Evolutionary conservation across 2,797 vertebrate genomes (phyloP).

Genomic region (Epinephelus awoara): DNA sequence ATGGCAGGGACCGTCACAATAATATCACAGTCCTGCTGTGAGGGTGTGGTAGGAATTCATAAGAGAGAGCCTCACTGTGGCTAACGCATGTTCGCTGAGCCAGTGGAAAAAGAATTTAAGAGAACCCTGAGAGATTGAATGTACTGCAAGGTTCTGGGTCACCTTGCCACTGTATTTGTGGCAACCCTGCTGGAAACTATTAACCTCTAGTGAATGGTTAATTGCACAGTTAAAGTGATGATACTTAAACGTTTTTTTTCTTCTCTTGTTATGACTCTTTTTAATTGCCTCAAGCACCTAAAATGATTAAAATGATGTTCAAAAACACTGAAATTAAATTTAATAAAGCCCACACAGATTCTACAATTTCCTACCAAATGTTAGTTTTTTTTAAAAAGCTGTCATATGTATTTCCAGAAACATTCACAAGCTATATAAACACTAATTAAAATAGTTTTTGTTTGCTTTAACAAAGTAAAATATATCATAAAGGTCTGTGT

Average conservation of each 20-base stretch:
- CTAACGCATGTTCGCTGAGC: slow-evolving; percentile 25
- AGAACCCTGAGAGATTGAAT: slow-evolving; percentile 21
- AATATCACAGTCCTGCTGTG: slow-evolving; percentile 13
- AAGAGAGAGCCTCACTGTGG: not conserved
- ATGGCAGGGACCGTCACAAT: slow-evolving; percentile 16
- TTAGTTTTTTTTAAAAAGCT: not conserved
- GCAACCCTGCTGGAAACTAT: slow-evolving; percentile 41
- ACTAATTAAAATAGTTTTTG: not conserved
- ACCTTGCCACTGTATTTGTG: slow-evolving; percentile 41
- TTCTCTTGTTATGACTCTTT: slow-evolving; percentile 11
- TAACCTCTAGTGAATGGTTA: slow-evolving; percentile 28
- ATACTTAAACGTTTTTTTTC: not conserved
- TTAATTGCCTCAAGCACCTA: slow-evolving; percentile 22
- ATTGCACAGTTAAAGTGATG: slow-evolving; percentile 33
- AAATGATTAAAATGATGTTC: slow-evolving; percentile 20
- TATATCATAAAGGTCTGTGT: not conserved
- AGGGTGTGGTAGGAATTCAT: slow-evolving; percentile 3
- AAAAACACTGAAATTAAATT: slow-evolving; percentile 8
- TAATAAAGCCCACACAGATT: not conserved
- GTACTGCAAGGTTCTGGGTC: slow-evolving; percentile 36
- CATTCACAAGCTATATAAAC: not conserved
- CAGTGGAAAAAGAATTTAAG: slow-evolving; percentile 14
- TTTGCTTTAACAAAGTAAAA: not conserved
- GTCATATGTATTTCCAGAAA: not conserved
- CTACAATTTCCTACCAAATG: not conserved